These are phyloP conservation scores for Cecidostiba fungosa DNA, from an alignment of 2,888 invertebrate species.

Conservation along the genomic window DNA sequence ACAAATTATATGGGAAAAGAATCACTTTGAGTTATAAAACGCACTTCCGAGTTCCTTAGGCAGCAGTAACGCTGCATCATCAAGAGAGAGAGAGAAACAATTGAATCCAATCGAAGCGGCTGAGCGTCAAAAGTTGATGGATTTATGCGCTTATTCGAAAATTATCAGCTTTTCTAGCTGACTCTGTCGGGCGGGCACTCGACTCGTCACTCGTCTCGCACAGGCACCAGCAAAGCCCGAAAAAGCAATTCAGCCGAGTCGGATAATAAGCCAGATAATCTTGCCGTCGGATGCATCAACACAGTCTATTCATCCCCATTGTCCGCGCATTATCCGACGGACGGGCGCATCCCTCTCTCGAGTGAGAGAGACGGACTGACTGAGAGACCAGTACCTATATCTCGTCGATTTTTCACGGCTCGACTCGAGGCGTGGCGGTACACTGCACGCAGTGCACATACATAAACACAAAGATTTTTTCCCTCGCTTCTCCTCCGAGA, in stretches of 20 bases:
- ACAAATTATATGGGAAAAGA: no score
- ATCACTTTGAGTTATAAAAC: no score
- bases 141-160: neutral
- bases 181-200: neutral
- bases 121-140: neutral
- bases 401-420: constrained; percentile 31
- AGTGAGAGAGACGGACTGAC: neutral
- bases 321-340: neutral
- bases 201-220: neutral
- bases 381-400: neutral
- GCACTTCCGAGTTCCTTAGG: no score
- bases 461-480: neutral
- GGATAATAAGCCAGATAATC: constrained; percentile 13
- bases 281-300: constrained; percentile 1
- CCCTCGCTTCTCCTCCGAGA: no score
- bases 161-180: neutral
- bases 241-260: neutral
- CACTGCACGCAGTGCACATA: neutral
- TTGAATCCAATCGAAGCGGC: neutral
- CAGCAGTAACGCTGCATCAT: no score
- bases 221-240: neutral
- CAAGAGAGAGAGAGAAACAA: neutral
- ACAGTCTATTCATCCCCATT: constrained; percentile 1
- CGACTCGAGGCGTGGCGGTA: neutral
- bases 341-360: neutral